A percentile compares a stretch with the other conserved stretches of the same genome.
Evolutionary conservation across 2,888 invertebrate species (phyloP).

Genomic region (Metellina segmentata): DNA sequence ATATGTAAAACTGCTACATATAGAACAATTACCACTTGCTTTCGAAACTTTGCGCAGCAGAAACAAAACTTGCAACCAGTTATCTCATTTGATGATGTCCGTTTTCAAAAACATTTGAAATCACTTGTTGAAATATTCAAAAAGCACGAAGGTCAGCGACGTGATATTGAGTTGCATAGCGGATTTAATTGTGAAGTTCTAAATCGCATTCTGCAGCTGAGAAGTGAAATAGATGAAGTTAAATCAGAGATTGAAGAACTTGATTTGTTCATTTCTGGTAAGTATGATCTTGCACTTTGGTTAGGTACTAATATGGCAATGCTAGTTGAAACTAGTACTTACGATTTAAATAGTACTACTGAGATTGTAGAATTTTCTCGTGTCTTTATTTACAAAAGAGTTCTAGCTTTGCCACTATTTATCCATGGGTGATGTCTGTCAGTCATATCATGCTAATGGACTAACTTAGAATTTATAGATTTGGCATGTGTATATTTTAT

Average conservation of each 20-base stretch:
- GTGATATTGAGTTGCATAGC: background rate
- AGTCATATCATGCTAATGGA: too few relatives aligned
- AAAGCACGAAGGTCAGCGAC: background rate
- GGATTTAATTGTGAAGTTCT: constrained; percentile 18
- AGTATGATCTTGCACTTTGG: background rate
- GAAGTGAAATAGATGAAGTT: constrained; percentile 11
- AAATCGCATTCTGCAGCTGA: constrained; percentile 15
- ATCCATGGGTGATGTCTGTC: too few relatives aligned
- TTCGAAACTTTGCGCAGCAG: constrained; percentile 2
- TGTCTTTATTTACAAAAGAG: too few relatives aligned
- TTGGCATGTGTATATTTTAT: too few relatives aligned
- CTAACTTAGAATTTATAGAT: too few relatives aligned
- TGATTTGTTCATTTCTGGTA: constrained; percentile 55
- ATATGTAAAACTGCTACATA: background rate
- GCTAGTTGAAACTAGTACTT: background rate
- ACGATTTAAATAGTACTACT: too few relatives aligned
- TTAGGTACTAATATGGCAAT: background rate
- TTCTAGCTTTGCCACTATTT: too few relatives aligned
- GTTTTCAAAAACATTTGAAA: constrained; percentile 58
- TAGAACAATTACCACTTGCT: background rate
- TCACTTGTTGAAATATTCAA: constrained; percentile 18
- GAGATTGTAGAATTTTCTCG: too few relatives aligned
- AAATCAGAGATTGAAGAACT: constrained; percentile 59
- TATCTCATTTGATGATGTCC: constrained; percentile 45
- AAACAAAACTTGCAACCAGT: constrained; percentile 5